A percentile compares a stretch with the other conserved stretches of the same genome.
These are phyloP conservation scores for Triplophysa siluroides DNA, from an alignment of 2,113 vertebrate species.

Conservation along the genomic window DNA sequence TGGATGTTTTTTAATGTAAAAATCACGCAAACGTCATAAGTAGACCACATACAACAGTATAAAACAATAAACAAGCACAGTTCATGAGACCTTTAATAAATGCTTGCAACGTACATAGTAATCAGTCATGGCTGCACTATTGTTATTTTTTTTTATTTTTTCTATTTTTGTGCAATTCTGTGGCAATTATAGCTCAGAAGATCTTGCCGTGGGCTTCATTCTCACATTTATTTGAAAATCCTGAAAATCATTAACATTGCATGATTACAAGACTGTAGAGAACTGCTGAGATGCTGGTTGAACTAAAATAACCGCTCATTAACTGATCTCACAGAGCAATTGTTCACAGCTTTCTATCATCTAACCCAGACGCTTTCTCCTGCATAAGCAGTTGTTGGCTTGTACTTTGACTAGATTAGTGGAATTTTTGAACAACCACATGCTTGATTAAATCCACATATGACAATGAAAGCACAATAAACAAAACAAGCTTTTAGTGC, in stretches of 20 bases:
- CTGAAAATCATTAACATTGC: neutral
- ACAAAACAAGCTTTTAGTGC: conserved; percentile 24
- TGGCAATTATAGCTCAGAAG: neutral
- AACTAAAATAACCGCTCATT: conserved; percentile 26
- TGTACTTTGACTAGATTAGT: conserved; percentile 9
- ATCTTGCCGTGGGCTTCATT: neutral
- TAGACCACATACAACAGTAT: no score
- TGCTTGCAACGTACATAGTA: neutral
- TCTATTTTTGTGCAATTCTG: neutral
- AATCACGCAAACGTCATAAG: no score
- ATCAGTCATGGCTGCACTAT: neutral
- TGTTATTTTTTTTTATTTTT: neutral
- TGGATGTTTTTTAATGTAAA: no score
- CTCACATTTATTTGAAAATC: neutral
- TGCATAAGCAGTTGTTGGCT: neutral
- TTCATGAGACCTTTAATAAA: no score
- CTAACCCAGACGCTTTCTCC: neutral
- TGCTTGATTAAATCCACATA: conserved; percentile 3
- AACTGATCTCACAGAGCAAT: neutral
- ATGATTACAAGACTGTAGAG: neutral
- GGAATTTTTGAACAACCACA: neutral
- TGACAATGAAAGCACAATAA: conserved; percentile 22
- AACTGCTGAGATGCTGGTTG: conserved; percentile 21
- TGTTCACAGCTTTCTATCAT: neutral
- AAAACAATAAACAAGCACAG: no score